Percentiles rank a stretch among this genome's conserved stretches.
Evolutionary conservation across 2,113 vertebrate genomes (phyloP).

Genomic region (Melanocharis versteri): DNA sequence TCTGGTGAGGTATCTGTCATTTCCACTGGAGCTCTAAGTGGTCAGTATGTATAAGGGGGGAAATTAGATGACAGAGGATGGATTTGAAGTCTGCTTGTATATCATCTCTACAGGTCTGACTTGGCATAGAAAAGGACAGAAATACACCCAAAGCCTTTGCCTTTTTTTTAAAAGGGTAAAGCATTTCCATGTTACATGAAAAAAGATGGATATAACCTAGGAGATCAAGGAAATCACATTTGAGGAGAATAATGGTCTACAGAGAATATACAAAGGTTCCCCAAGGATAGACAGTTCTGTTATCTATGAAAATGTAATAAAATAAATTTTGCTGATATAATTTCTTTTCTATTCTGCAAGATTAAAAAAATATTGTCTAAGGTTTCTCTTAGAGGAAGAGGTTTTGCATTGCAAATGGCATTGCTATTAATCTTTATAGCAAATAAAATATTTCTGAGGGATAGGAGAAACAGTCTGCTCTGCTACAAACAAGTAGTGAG

Average conservation of each 20-base stretch:
- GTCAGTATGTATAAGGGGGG: not conserved
- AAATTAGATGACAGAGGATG: not conserved
- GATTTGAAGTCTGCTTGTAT: not conserved
- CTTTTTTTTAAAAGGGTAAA: not conserved
- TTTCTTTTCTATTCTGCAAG: not conserved
- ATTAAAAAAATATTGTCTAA: not conserved
- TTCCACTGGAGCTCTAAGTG: constrained; percentile 24
- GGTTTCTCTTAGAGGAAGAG: not conserved
- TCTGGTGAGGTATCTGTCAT: constrained; percentile 45
- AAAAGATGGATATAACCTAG: not conserved
- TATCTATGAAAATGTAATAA: not conserved
- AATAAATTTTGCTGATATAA: not conserved
- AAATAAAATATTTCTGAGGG: constrained; percentile 10
- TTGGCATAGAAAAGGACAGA: not conserved
- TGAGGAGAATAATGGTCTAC: not conserved
- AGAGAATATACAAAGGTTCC: not conserved
- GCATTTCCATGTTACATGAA: not conserved
- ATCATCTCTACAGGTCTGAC: not conserved
- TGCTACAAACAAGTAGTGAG: not conserved
- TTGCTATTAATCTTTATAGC: not conserved
- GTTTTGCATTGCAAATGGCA: not conserved
- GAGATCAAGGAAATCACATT: not conserved
- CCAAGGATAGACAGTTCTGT: not conserved
- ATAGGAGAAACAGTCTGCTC: not conserved
- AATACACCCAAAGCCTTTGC: not conserved